Percentiles rank a stretch among this genome's conserved stretches.
phyloP scores from a whole-genome alignment of 2,113 vertebrate species.

The Melospiza georgiana region DNA sequence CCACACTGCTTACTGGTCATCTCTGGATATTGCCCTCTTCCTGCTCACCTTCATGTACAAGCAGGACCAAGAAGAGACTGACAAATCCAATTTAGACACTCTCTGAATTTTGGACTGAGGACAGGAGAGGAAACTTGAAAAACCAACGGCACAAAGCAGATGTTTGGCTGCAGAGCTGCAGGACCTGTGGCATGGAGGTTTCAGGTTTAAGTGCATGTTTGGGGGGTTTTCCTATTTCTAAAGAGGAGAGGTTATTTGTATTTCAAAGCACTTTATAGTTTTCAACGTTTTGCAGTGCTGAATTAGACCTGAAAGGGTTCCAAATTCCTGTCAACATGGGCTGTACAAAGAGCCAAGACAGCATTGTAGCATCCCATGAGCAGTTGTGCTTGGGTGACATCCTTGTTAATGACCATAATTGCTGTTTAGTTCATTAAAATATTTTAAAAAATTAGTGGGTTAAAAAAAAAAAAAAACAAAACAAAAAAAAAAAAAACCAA shows the following conservation, averaged over 20 bases:
- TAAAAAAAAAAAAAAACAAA: background rate
- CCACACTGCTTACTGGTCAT: constrained; percentile 97
- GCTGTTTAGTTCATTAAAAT: constrained; percentile 30
- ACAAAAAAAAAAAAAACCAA: too few species aligned
- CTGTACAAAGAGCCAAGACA: background rate
- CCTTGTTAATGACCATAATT: constrained; percentile 6
- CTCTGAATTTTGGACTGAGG: constrained; percentile 40
- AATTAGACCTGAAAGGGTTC: constrained; percentile 42
- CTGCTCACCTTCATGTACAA: constrained; percentile 95
- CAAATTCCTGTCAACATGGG: constrained; percentile 8
- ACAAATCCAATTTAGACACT: constrained; percentile 70
- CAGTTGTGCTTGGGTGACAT: constrained; percentile 38
- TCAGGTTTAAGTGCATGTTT: constrained; percentile 72
- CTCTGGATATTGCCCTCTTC: constrained; percentile 94
- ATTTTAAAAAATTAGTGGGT: background rate
- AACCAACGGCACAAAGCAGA: constrained; percentile 35
- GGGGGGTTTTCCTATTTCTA: constrained; percentile 56
- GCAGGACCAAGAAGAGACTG: constrained; percentile 70
- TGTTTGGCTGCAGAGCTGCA: constrained; percentile 37
- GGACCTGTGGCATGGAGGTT: constrained; percentile 54
- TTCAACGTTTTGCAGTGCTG: constrained; percentile 58
- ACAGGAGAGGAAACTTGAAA: background rate
- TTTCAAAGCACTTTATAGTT: constrained; percentile 71
- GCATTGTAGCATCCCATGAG: constrained; percentile 14
- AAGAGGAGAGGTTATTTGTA: constrained; percentile 60